Base-by-base conservation (phyloP, 2,888 invertebrate species). In the Macrophya alboannulata region DNA sequence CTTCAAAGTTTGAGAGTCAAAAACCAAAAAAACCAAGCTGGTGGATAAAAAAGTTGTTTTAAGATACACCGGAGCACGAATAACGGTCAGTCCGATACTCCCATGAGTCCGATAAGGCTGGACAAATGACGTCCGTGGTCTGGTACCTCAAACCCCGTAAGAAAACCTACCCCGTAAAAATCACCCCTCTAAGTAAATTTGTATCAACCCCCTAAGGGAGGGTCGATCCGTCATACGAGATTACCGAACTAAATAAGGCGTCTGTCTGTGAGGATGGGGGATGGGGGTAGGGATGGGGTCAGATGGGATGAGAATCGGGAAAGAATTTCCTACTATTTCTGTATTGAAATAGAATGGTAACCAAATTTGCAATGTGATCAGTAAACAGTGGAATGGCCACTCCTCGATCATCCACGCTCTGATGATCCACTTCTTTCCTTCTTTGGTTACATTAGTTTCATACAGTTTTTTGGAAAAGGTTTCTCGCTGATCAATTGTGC, bases 171-270 rank as follows among this genome's bases (percentile, higher is more conserved):
- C 88, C 89, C 89, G 89, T 31, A 31, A 31, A 91, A 92, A 92
- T 92, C 92, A 90, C 90, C 91, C 91, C 92, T 92, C 91, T 93
- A 92, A 93, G 93, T 93, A 93, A 93, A 93, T 93, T 93, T 91
- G 92, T 91, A 93, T 92, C 92, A 92, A 92, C 91, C 92, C 92
- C 91, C 68, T 37, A 86, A 86, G 90, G 90, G 92, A 90, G 88
- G 86, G 88, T 89, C 89, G 89, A 92, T 93, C 92, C 90, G 92
- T 93, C 92, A 93, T 92, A 90, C 88, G 88, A 92, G 92, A 93
- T 93, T 93, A 92, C 91, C 91, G 89, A 87, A 91, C 91, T 93
- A 92, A 93, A 92, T 92, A 92, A 92, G 88, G 86, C 86, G 85
- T 77, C 71, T 21, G 43, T 84, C 86, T 85, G 72, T 74, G 74